A percentile compares a stretch with the other conserved stretches of the same genome.
Evolutionary conservation across 2,113 vertebrate species (phyloP).

Genomic region (Todiramphus chloris): DNA sequence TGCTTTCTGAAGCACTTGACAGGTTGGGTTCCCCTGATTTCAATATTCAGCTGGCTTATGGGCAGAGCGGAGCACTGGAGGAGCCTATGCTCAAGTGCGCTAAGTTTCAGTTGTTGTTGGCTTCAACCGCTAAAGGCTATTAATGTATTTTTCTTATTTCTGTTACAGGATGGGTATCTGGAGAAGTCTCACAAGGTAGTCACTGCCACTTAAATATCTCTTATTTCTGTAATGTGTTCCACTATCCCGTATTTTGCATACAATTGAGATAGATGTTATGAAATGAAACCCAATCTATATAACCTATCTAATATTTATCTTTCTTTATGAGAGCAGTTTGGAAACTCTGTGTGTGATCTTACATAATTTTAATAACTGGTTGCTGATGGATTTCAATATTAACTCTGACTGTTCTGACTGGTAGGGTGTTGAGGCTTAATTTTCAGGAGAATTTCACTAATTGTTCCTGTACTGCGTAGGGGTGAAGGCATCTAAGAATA

Average conservation of each 20-base stretch:
- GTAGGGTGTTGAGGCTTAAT: constrained; percentile 11
- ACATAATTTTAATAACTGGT: constrained; percentile 60
- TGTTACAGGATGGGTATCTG: background rate
- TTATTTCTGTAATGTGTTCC: background rate
- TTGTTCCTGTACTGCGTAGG: background rate
- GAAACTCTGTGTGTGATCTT: constrained; percentile 61
- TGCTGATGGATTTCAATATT: constrained; percentile 60
- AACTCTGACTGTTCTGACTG: constrained; percentile 32
- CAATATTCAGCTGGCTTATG: background rate
- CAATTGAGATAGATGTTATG: constrained; percentile 45
- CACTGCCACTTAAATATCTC: background rate
- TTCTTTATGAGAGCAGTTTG: constrained; percentile 50
- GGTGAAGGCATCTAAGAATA: constrained; percentile 37
- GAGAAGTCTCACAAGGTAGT: background rate
- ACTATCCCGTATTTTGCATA: constrained; percentile 37
- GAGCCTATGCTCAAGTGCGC: background rate
- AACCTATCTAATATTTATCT: constrained; percentile 51
- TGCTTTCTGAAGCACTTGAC: constrained; percentile 23
- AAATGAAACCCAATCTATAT: constrained; percentile 11
- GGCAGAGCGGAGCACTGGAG: background rate
- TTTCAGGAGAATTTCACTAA: constrained; percentile 47
- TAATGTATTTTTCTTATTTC: background rate
- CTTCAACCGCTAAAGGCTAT: background rate
- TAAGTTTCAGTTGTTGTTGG: background rate
- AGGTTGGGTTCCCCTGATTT: background rate